Conservation (phyloP, 64 coral and sea anemone species). For the Astreopora myriophthalma region DNA sequence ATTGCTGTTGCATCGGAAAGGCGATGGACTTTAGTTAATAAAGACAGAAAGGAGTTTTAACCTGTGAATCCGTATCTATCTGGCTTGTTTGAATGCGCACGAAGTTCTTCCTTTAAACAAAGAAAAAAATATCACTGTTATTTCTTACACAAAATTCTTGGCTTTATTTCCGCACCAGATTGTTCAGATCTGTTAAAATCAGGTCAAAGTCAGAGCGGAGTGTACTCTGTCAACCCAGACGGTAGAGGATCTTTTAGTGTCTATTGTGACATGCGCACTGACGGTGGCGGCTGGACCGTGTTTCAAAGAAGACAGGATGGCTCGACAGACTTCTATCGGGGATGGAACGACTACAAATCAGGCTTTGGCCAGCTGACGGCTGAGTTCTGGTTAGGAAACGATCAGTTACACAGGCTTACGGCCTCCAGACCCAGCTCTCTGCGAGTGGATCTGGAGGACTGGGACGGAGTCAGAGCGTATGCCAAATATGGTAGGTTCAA, state of each 20-base stretch:
- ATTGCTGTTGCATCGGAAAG: too few species aligned
- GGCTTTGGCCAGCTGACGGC: background rate
- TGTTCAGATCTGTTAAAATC: conserved; percentile 7
- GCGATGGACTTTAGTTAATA: too few species aligned
- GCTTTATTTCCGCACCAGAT: background rate
- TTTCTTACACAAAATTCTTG: background rate
- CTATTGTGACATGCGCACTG: conserved; percentile 58
- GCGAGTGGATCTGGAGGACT: conserved; percentile 67
- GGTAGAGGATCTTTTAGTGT: background rate
- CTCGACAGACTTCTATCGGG: conserved; percentile 15
- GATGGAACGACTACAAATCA: conserved; percentile 50
- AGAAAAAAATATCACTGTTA: too few species aligned
- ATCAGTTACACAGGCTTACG: background rate
- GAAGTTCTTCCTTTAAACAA: too few species aligned
- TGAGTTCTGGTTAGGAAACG: conserved; percentile 18
- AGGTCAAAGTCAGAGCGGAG: conserved; percentile 22
- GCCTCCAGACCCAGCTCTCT: conserved; percentile 13
- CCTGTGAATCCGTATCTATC: too few species aligned
- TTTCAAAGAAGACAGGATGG: conserved; percentile 55
- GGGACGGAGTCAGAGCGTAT: conserved; percentile 41
- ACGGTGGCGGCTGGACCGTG: conserved; percentile 59
- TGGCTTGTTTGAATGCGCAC: too few species aligned
- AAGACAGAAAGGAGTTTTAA: too few species aligned
- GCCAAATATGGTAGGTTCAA: conserved; percentile 48
- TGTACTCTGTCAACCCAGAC: conserved; percentile 29